Base-by-base conservation (phyloP, 2,888 invertebrate species). In the Oscheius sp. region DNA sequence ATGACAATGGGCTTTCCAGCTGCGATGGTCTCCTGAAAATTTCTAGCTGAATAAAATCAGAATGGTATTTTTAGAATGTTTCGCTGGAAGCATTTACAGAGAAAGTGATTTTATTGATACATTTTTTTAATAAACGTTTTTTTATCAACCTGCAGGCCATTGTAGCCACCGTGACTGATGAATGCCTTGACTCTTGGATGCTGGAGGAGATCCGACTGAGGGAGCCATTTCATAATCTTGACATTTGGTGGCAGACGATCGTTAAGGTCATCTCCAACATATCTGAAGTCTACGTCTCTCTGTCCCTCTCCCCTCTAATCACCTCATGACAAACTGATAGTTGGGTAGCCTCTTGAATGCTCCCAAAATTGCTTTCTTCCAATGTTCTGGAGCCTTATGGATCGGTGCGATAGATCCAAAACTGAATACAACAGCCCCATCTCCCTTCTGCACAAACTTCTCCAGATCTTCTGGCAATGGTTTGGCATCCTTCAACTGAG, bases 81-180 rank as follows among this genome's bases (percentile, higher is more conserved):
- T 66, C 50, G 21, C 4, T 29, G 35, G 33, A 32, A 21, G 21
- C 21, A 21, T 21, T 21, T 21, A 21, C 21, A 21, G 21, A 21
- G 21, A 21, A 21, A 21, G 21, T 21, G 21, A 0, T 21, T 21
- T 21, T 21, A 21, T 21, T 21, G 21, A 21, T 21, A 21, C 21
- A n/a, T 21, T 21, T 21, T 21, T 21, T 21, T 21, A 21, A 21
- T 21, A 21, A 21, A 21, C 21, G 21, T 21, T 21, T 29, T 32
- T 11, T 32, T 0, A 5, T 37, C 33, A 13, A 81, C 94, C 0
- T 93, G 92, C 50, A 92, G 89, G 70, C 94, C 93, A 83, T 94
- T 91, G 85, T 93, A 92, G 0, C 94, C 94, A 0, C 93, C 93
- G 87, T 94, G 94, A 0, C 93, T 93, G 81, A 94, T 91, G 84